A percentile compares a stretch with the other conserved stretches of the same genome.
These are phyloP conservation scores for Oppia nitens DNA, from an alignment of 1,140 invertebrate species.

Conservation along the genomic window DNA sequence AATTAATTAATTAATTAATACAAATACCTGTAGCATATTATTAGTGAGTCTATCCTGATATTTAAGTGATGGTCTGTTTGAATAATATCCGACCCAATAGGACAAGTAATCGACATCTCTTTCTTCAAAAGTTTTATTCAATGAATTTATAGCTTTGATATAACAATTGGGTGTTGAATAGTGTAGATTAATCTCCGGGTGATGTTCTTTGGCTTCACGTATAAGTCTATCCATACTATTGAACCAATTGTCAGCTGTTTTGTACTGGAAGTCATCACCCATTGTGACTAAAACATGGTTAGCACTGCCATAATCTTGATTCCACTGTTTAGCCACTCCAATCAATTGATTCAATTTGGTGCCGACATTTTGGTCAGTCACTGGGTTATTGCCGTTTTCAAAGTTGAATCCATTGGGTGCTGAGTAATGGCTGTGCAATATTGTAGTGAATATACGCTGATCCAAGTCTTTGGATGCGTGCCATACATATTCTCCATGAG, in stretches of 20 bases:
- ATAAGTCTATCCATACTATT: conserved; percentile 70
- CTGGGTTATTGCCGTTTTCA: background rate
- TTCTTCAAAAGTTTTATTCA: conserved; percentile 40
- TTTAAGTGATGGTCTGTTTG: conserved; percentile 46
- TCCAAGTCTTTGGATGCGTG: background rate
- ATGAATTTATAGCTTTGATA: conserved; percentile 39
- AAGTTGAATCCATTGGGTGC: conserved; percentile 7
- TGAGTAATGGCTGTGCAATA: background rate
- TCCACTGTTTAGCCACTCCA: background rate
- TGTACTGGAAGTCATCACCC: conserved; percentile 15
- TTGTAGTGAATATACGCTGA: conserved; percentile 6
- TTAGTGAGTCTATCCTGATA: conserved; percentile 39
- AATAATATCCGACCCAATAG: conserved; percentile 84
- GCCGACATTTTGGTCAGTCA: conserved; percentile 4
- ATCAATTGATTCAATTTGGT: background rate
- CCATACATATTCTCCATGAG: background rate
- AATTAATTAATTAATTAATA: no score
- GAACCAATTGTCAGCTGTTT: conserved; percentile 53
- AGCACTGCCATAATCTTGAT: conserved; percentile 1
- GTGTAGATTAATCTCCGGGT: conserved; percentile 41
- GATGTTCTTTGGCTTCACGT: conserved; percentile 35
- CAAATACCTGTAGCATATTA: conserved; percentile 58
- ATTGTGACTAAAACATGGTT: conserved; percentile 14
- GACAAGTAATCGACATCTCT: conserved; percentile 32
- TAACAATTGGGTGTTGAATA: conserved; percentile 63